A percentile compares a stretch with the other conserved stretches of the same genome.
phyloP scores from a whole-genome alignment of 2,888 invertebrate species.

The Cephus rjabovi region DNA sequence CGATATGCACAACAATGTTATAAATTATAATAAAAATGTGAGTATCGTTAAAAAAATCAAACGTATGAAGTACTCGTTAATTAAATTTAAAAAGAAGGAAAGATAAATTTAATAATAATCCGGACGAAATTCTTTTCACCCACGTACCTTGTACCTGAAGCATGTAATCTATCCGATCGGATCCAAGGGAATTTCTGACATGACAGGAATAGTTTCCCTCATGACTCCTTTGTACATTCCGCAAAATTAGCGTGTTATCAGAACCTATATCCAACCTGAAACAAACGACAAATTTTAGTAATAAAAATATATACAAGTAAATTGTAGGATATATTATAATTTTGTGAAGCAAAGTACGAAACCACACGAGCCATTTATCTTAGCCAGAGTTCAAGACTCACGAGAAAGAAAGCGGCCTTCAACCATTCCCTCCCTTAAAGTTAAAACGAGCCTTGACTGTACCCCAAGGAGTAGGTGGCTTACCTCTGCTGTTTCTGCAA shows the following conservation, averaged over 20 bases:
- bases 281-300: not conserved
- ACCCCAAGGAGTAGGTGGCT: slow-evolving; percentile 20
- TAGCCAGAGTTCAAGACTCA: not conserved
- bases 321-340: not conserved
- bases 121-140: not conserved
- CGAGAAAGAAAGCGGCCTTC: not conserved
- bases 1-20: not conserved
- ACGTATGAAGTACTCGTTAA: not conserved
- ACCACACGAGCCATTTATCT: not conserved
- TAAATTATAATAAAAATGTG: not conserved
- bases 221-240: slow-evolving; percentile 68
- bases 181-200: slow-evolving; percentile 68
- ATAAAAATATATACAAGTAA: not conserved
- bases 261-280: slow-evolving; percentile 65
- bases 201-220: slow-evolving; percentile 72
- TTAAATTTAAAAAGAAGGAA: not conserved
- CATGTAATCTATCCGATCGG: slow-evolving; percentile 69
- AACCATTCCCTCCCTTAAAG: not conserved
- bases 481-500: slow-evolving; percentile 58
- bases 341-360: not conserved
- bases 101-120: not conserved
- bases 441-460: not conserved
- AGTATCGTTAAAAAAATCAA: not conserved
- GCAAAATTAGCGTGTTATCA: slow-evolving; percentile 68
- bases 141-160: slow-evolving; percentile 69